Conservation (phyloP, 35 echinoderm and acorn worm genomes). For the Apostichopus parvimensis region DNA sequence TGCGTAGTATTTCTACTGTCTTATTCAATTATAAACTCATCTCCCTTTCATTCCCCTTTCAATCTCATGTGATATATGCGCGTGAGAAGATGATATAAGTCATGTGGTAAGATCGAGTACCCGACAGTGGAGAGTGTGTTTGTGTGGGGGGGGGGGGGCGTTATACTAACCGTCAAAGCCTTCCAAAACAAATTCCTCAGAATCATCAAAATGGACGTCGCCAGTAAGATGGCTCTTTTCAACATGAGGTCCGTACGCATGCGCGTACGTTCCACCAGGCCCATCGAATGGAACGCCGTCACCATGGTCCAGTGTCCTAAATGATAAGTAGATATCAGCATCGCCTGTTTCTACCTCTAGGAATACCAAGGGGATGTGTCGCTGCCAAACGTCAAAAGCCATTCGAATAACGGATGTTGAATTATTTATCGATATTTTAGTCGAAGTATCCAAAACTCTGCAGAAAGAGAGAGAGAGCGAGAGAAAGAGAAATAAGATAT, state of each 20-base stretch:
- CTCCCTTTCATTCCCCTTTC: too few species aligned
- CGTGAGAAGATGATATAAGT: too few species aligned
- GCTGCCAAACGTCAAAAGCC: slow-evolving; percentile 69
- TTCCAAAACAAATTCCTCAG: slow-evolving; percentile 12
- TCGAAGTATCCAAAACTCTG: neutral
- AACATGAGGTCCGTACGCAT: slow-evolving; percentile 71
- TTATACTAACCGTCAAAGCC: neutral
- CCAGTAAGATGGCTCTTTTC: slow-evolving; percentile 37
- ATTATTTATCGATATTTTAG: neutral
- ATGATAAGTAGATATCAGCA: slow-evolving; percentile 72
- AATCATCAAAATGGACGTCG: slow-evolving; percentile 87
- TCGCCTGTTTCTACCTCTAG: slow-evolving; percentile 3
- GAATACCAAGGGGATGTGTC: slow-evolving; percentile 68
- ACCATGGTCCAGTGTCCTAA: slow-evolving; percentile 57
- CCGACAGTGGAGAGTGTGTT: too few species aligned
- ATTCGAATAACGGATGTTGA: neutral
- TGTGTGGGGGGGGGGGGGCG: too few species aligned
- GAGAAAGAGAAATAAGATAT: neutral
- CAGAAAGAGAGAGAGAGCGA: neutral
- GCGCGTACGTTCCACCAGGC: slow-evolving; percentile 63
- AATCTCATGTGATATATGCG: too few species aligned
- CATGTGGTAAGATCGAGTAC: too few species aligned
- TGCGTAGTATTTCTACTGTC: too few species aligned
- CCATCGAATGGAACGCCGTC: slow-evolving; percentile 84
- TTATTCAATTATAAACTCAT: too few species aligned